These are phyloP conservation scores for Lonchura striata DNA, from an alignment of 2,113 vertebrate species.

Conservation along the genomic window DNA sequence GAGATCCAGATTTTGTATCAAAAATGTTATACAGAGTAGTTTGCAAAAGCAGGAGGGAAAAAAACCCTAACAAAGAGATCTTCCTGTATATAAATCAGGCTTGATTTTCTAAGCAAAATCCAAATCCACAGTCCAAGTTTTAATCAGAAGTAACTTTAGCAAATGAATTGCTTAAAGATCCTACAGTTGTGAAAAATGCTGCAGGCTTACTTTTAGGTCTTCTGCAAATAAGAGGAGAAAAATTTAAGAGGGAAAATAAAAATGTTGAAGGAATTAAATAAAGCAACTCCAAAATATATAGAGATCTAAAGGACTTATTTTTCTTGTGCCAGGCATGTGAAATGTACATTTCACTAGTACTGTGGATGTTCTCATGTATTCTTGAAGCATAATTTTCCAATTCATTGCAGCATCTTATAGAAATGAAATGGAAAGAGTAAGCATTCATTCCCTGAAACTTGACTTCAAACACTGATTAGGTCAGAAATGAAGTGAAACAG, in stretches of 20 bases:
- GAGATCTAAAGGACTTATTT: background rate
- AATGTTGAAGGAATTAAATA: background rate
- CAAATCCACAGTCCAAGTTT: background rate
- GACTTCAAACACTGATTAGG: background rate
- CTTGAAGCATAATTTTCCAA: background rate
- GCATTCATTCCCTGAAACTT: background rate
- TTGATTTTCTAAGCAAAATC: background rate
- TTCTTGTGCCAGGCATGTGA: background rate
- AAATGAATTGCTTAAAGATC: background rate
- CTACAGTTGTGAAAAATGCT: background rate
- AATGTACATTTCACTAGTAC: background rate
- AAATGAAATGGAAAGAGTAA: background rate
- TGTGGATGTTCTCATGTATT: background rate
- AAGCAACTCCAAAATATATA: background rate
- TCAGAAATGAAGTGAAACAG: background rate
- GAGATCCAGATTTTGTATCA: background rate
- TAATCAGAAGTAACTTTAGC: background rate
- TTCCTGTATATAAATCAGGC: background rate
- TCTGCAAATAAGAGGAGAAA: background rate
- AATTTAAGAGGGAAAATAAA: background rate
- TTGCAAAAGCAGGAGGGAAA: background rate
- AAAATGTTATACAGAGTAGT: background rate
- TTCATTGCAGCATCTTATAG: background rate
- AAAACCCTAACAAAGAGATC: background rate
- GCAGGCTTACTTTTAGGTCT: background rate